These are phyloP conservation scores for Spodoptera picta DNA, from an alignment of 2,888 invertebrate species.

Conservation along the genomic window DNA sequence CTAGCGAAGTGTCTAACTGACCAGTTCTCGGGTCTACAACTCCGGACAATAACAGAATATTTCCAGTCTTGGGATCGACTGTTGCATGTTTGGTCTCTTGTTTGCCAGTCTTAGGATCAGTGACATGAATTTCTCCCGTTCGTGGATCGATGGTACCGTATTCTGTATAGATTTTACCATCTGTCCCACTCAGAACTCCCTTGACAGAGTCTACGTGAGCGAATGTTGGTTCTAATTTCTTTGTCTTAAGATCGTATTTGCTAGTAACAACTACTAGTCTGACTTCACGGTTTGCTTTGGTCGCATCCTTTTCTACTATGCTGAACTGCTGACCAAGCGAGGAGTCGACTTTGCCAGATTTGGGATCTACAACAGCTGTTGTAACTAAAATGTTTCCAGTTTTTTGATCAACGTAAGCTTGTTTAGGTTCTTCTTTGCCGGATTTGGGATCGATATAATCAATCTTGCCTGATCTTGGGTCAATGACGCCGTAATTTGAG, in stretches of 20 bases:
- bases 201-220: slow-evolving; percentile 84
- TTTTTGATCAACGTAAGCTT: slow-evolving; percentile 91
- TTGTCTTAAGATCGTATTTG: slow-evolving; percentile 88
- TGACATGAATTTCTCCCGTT: slow-evolving; percentile 85
- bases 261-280: slow-evolving; percentile 89
- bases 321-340: slow-evolving; percentile 91
- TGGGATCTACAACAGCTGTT: slow-evolving; percentile 90
- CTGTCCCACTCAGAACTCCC: slow-evolving; percentile 87
- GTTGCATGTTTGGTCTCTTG: slow-evolving; percentile 80
- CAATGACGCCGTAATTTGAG: slow-evolving; percentile 91
- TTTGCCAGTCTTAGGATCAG: slow-evolving; percentile 81
- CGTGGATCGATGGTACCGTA: slow-evolving; percentile 90
- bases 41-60: slow-evolving; percentile 86
- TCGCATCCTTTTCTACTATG: slow-evolving; percentile 90
- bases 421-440: slow-evolving; percentile 90
- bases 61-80: slow-evolving; percentile 87
- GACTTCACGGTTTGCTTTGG: slow-evolving; percentile 90
- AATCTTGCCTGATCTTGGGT: slow-evolving; percentile 90
- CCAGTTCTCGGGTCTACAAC: slow-evolving; percentile 89
- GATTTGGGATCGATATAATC: slow-evolving; percentile 90
- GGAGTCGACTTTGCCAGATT: slow-evolving; percentile 91
- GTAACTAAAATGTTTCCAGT: slow-evolving; percentile 91
- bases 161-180: slow-evolving; percentile 90
- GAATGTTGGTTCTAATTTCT: slow-evolving; percentile 86
- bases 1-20: slow-evolving; percentile 87